phyloP scores from a whole-genome alignment of 2,113 vertebrate genomes.

The Morone saxatilis region DNA sequence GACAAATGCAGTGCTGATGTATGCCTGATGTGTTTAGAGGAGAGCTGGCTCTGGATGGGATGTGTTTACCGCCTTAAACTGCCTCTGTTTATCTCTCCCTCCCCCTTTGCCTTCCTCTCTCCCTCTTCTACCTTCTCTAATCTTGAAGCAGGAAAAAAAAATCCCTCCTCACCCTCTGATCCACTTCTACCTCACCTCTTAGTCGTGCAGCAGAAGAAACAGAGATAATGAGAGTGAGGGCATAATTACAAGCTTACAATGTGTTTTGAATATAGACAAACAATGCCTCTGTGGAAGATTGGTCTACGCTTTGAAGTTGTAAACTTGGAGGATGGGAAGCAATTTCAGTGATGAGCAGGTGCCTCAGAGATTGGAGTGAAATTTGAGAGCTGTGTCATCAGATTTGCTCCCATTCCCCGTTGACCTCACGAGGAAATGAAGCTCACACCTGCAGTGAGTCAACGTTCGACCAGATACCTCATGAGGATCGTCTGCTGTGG shows the following conservation, averaged over 20 bases:
- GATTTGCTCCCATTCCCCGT: conserved; percentile 25
- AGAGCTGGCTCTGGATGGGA: conserved; percentile 42
- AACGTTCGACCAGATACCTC: background rate
- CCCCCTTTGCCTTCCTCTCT: conserved; percentile 55
- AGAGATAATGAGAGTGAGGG: conserved; percentile 65
- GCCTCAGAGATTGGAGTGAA: conserved; percentile 55
- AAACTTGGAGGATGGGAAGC: conserved; percentile 43
- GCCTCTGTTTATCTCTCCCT: conserved; percentile 74
- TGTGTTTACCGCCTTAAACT: conserved; percentile 73
- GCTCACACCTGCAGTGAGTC: conserved; percentile 67
- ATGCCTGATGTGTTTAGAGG: conserved; percentile 63
- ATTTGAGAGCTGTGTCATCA: conserved; percentile 58
- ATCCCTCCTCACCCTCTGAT: conserved; percentile 22
- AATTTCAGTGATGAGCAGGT: conserved; percentile 73
- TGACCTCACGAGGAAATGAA: conserved; percentile 16
- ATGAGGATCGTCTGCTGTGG: background rate
- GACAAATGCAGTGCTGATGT: conserved; percentile 42
- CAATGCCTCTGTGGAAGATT: conserved; percentile 37
- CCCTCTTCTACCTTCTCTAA: conserved; percentile 73
- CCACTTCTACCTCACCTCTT: conserved; percentile 46
- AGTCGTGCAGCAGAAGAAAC: conserved; percentile 57
- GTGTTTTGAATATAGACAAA: conserved; percentile 75
- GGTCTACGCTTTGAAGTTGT: conserved; percentile 58
- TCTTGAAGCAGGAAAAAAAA: conserved; percentile 22
- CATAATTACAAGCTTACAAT: conserved; percentile 60